These are phyloP conservation scores for Cremastinae sp. DNA, from an alignment of 2,888 invertebrate species.

Conservation along the genomic window DNA sequence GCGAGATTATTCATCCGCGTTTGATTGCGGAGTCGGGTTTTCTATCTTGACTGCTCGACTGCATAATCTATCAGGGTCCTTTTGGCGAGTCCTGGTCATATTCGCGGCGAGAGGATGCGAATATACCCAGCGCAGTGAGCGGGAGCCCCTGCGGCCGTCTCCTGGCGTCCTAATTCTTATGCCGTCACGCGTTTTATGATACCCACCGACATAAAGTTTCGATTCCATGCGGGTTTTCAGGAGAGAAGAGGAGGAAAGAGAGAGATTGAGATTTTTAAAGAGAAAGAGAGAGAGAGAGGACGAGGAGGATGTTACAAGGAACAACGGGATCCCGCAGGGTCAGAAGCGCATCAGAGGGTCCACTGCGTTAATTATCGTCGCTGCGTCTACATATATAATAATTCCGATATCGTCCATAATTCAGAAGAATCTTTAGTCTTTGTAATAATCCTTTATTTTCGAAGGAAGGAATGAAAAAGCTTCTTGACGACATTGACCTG, in stretches of 20 bases:
- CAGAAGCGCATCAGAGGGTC: slow-evolving; percentile 57
- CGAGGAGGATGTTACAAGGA: slow-evolving; percentile 28
- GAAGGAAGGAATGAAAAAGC: too few species aligned
- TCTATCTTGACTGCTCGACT: slow-evolving; percentile 59
- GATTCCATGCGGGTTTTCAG: slow-evolving; percentile 73
- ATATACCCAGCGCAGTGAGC: slow-evolving; percentile 52
- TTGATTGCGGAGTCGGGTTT: slow-evolving; percentile 65
- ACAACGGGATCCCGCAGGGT: slow-evolving; percentile 53
- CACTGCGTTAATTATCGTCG: slow-evolving; percentile 76
- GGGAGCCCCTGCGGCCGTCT: slow-evolving; percentile 61
- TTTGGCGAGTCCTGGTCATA: slow-evolving; percentile 55
- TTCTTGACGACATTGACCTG: too few species aligned
- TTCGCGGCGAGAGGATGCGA: slow-evolving; percentile 30
- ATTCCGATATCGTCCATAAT: slow-evolving; percentile 76
- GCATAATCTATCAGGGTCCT: slow-evolving; percentile 53
- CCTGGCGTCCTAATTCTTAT: slow-evolving; percentile 77
- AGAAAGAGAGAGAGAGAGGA: too few species aligned
- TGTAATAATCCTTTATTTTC: slow-evolving; percentile 15
- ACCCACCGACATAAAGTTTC: slow-evolving; percentile 79
- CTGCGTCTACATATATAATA: slow-evolving; percentile 58
- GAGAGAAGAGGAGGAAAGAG: slow-evolving; percentile 22
- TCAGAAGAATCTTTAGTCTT: slow-evolving; percentile 64
- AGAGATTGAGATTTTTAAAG: slow-evolving; percentile 5
- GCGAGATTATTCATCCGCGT: slow-evolving; percentile 79
- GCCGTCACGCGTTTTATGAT: slow-evolving; percentile 79